Percentiles rank a stretch among this genome's conserved stretches.
phyloP scores from a whole-genome alignment of 2,888 invertebrate species.

The Apamea anceps region DNA sequence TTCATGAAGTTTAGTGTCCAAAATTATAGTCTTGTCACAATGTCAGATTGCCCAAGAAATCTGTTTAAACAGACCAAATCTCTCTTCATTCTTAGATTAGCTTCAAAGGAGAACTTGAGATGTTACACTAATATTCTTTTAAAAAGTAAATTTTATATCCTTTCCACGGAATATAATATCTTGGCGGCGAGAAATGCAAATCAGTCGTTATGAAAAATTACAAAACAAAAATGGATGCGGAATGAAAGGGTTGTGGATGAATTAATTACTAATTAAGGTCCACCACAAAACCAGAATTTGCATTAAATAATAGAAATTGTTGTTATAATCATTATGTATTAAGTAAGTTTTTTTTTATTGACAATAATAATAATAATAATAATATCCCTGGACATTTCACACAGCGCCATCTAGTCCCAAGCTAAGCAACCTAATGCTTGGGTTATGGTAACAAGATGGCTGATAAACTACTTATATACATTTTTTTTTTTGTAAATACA shows the following conservation, averaged over 20 bases:
- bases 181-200: conserved; percentile 65
- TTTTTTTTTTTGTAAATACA: no score
- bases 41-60: background rate
- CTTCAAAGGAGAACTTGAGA: conserved; percentile 6
- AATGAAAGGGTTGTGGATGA: conserved; percentile 70
- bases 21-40: background rate
- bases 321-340: conserved; percentile 48
- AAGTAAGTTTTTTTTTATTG: no score
- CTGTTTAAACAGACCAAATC: background rate
- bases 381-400: no score
- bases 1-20: background rate
- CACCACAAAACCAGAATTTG: conserved; percentile 66
- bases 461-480: no score
- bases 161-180: conserved; percentile 42
- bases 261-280: conserved; percentile 78
- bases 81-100: background rate
- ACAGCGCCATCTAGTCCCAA: no score
- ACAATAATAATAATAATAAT: no score
- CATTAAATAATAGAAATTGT: conserved; percentile 66
- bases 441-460: no score
- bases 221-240: conserved; percentile 66
- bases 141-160: conserved; percentile 26
- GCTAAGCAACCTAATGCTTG: no score
- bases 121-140: conserved; percentile 18
- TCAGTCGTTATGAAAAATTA: conserved; percentile 69